Base-by-base conservation (phyloP, 2,888 invertebrate genomes). In the Drosophila formosana region DNA sequence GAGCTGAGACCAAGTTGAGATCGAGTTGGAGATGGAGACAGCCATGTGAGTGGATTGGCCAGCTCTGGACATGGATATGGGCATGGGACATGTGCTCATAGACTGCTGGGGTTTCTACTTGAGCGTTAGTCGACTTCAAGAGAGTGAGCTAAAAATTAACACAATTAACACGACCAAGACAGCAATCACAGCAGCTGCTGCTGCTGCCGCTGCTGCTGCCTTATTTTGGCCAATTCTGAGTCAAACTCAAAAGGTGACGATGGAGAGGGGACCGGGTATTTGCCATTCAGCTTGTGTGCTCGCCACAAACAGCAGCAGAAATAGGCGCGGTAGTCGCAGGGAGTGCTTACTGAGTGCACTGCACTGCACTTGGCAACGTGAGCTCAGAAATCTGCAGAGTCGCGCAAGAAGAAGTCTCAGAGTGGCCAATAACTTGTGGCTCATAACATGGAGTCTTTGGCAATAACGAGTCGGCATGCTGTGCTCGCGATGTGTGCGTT, bases 121-220 rank as follows among this genome's bases (percentile, higher is more conserved):
- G 55, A 71, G 30, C 28, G 66, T 51, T 72, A 39, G 52, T 57
- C 71, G 26, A 41, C 61, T 51, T 68, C 62, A 69, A 56, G 70
- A 81, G 72, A 81, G 81, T 66, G 70, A 77, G 60, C 83, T 79
- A 69, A 67, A 75, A 85, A 82, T 82, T 85, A 82, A 82, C 85
- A 82, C 82, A 84, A 84, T 78, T 85, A 77, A 57, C 57, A 66
- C 66, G 47, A 60, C 55, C 62, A 60, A 57, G 66, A 46, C 64
- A 58, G 62, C 63, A 69, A 63, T 63, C 55, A 66, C 74, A 64
- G 55, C 39, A 43, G 37, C 34, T 26, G 39, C 9, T 30, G 45
- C 39, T 49, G n/a, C n/a, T n/a, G 55, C 39, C 39, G 37, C 34
- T 26, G 39, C 9, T 30, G 26, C 6, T 41, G 23, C 30, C 45